phyloP scores from a whole-genome alignment of 2,888 invertebrate species.

The Galeruca laticollis region DNA sequence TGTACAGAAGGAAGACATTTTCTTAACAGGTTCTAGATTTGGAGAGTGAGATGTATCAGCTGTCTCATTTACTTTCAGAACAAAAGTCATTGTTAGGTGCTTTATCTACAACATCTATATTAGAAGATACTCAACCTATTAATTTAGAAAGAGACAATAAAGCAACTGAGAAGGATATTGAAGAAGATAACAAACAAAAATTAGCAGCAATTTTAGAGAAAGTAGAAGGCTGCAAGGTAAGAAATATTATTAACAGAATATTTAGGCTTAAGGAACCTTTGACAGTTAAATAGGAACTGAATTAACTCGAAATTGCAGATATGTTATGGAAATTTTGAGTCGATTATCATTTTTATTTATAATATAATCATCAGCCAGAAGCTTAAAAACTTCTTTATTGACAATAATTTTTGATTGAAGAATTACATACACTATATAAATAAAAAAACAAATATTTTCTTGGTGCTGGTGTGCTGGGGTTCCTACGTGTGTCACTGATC shows the following conservation, averaged over 20 bases:
- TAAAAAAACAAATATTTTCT: no score
- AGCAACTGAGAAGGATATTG: constrained; percentile 65
- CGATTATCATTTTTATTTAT: no score
- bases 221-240: constrained; percentile 86
- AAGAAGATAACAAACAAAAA: constrained; percentile 72
- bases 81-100: constrained; percentile 87
- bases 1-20: neutral
- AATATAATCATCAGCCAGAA: no score
- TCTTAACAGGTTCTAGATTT: constrained; percentile 72
- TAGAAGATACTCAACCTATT: constrained; percentile 65
- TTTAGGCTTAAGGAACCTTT: no score
- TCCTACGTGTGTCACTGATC: no score
- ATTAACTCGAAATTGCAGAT: no score
- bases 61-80: constrained; percentile 93
- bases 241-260: constrained; percentile 17
- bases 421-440: no score
- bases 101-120: constrained; percentile 78
- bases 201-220: constrained; percentile 83
- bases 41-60: constrained; percentile 98
- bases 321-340: no score
- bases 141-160: constrained; percentile 65
- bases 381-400: no score
- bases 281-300: no score
- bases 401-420: no score
- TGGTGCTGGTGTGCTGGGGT: no score